These are phyloP conservation scores for Pandion haliaetus DNA, from an alignment of 2,113 vertebrate genomes.

Conservation along the genomic window DNA sequence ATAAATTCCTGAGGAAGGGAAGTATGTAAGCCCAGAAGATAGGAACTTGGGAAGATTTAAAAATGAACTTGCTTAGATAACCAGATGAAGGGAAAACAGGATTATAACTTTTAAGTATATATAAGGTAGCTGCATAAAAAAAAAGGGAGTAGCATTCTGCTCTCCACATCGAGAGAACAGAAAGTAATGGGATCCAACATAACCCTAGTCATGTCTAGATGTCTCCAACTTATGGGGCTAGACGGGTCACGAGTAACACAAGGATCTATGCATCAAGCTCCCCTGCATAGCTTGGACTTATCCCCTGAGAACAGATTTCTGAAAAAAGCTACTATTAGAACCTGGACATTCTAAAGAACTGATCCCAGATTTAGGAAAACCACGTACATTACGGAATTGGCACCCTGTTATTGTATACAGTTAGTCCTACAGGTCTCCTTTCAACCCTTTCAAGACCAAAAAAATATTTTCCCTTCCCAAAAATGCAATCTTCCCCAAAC, in stretches of 20 bases:
- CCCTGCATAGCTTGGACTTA: neutral
- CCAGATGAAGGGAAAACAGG: neutral
- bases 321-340: neutral
- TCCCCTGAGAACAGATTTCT: neutral
- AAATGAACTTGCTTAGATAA: neutral
- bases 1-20: neutral
- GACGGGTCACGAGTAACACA: neutral
- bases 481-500: neutral
- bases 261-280: neutral
- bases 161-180: neutral
- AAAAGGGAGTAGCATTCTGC: neutral
- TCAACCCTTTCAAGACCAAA: neutral
- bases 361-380: neutral
- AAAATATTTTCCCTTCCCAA: neutral
- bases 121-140: neutral
- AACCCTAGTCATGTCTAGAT: neutral
- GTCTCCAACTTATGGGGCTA: fast-evolving
- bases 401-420: neutral
- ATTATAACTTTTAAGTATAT: neutral
- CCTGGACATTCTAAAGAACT: neutral
- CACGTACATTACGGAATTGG: fast-evolving
- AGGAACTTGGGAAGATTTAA: neutral
- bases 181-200: neutral
- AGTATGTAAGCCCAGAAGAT: neutral
- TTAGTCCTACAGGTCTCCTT: neutral